Conservation (phyloP, 2,113 vertebrate genomes). For the Embiotoca jacksoni region DNA sequence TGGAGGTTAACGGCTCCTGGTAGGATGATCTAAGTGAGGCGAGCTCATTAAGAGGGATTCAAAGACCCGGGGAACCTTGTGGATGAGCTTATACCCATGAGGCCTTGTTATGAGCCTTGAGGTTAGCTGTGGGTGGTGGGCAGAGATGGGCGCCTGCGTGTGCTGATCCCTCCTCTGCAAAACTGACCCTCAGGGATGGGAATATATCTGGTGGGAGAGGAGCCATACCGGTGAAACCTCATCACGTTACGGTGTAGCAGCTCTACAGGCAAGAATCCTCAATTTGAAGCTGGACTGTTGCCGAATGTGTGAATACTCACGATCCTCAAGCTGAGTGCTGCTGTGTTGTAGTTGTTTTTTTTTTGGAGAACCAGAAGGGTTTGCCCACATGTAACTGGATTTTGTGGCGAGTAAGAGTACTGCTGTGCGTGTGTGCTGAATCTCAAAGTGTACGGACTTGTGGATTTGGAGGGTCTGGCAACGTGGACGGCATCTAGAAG, state of each 20-base stretch:
- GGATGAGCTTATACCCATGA: not conserved
- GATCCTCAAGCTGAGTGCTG: not conserved
- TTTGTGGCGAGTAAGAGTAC: conserved; percentile 7
- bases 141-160: not conserved
- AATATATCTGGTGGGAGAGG: conserved; percentile 10
- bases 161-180: conserved; percentile 22
- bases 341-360: conserved; percentile 14
- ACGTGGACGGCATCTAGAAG: too few relatives aligned
- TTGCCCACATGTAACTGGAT: conserved; percentile 7
- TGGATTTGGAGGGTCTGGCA: conserved; percentile 2
- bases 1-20: not conserved
- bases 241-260: not conserved
- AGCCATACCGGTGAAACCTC: conserved; percentile 21
- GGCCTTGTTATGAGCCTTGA: conserved; percentile 21
- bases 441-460: not conserved
- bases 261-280: conserved; percentile 24
- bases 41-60: not conserved
- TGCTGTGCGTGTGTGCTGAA: not conserved
- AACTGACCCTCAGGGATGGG: not conserved
- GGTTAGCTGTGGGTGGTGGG: conserved; percentile 28
- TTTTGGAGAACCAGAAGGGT: conserved; percentile 5
- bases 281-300: not conserved
- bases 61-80: not conserved
- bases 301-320: conserved; percentile 3
- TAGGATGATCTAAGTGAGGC: not conserved